A percentile compares a stretch with the other conserved stretches of the same genome.
Evolutionary conservation across 2,113 vertebrate genomes (phyloP).

Genomic region (Gopherus flavomarginatus): DNA sequence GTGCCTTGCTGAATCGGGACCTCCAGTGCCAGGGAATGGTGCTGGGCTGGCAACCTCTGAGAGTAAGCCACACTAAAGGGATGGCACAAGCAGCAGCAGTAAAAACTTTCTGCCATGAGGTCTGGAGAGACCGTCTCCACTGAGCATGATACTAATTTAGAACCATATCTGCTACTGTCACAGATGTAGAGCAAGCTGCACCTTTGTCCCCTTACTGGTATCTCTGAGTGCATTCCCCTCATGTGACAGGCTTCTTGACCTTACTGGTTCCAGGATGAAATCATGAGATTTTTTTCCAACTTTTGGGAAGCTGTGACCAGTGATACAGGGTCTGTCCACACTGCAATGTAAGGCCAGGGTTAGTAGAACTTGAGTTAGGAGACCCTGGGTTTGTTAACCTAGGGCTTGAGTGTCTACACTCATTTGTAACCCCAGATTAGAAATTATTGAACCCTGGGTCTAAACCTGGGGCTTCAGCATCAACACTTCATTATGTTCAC

Average conservation of each 20-base stretch:
- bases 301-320: neutral
- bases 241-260: rapidly evolving
- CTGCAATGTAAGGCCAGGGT: too few species aligned
- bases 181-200: neutral
- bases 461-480: neutral
- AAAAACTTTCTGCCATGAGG: neutral
- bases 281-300: neutral
- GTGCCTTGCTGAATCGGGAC: neutral
- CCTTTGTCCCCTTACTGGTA: neutral
- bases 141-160: rapidly evolving
- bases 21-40: neutral
- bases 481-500: neutral
- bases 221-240: neutral
- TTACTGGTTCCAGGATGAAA: rapidly evolving
- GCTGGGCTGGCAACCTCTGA: neutral
- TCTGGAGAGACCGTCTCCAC: neutral
- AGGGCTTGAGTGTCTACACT: neutral
- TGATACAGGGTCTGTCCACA: neutral
- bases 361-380: too few species aligned
- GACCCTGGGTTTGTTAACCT: too few species aligned
- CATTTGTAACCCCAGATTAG: neutral
- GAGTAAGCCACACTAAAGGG: neutral
- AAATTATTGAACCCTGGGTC: neutral
- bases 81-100: rapidly evolving
- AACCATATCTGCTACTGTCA: neutral